Percentiles rank a stretch among this genome's conserved stretches.
Conservation (phyloP, 2,797 vertebrate genomes). For the Cuniculus paca region DNA sequence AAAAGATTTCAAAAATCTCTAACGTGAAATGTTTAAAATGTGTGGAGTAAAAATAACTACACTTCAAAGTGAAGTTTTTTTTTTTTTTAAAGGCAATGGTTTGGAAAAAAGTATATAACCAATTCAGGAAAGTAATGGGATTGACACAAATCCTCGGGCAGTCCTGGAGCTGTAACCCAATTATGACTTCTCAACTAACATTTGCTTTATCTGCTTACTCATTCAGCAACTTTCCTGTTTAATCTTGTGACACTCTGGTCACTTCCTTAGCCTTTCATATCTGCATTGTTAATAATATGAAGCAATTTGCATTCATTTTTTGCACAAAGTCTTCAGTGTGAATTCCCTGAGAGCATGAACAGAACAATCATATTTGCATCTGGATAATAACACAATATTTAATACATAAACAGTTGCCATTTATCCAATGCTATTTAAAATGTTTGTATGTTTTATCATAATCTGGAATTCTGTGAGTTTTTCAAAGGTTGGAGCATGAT, state of each 20-base stretch:
- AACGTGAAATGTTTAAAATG: slow-evolving; percentile 68
- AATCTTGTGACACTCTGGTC: not conserved
- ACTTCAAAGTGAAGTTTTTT: slow-evolving; percentile 68
- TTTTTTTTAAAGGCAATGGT: slow-evolving; percentile 54
- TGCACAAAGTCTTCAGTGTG: not conserved
- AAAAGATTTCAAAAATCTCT: slow-evolving; percentile 64
- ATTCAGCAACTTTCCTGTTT: not conserved
- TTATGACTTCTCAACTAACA: not conserved
- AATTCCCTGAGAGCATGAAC: not conserved
- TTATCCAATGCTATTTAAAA: slow-evolving; percentile 34
- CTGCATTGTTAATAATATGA: not conserved
- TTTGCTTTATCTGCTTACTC: not conserved
- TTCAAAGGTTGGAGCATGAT: not conserved
- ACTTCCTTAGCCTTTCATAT: not conserved
- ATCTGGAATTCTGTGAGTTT: slow-evolving; percentile 16
- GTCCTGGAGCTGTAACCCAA: not conserved
- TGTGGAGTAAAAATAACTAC: slow-evolving; percentile 45
- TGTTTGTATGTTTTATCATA: not conserved
- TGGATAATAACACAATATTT: not conserved
- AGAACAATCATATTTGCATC: not conserved
- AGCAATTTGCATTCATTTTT: not conserved
- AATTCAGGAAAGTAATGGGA: slow-evolving; percentile 48
- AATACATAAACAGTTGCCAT: not conserved
- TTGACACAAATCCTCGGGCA: slow-evolving; percentile 57
- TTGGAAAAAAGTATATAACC: slow-evolving; percentile 43